Percentiles rank a stretch among this genome's conserved stretches.
These are phyloP conservation scores for Smittia sp. DNA, from an alignment of 2,888 invertebrate species.

Conservation along the genomic window DNA sequence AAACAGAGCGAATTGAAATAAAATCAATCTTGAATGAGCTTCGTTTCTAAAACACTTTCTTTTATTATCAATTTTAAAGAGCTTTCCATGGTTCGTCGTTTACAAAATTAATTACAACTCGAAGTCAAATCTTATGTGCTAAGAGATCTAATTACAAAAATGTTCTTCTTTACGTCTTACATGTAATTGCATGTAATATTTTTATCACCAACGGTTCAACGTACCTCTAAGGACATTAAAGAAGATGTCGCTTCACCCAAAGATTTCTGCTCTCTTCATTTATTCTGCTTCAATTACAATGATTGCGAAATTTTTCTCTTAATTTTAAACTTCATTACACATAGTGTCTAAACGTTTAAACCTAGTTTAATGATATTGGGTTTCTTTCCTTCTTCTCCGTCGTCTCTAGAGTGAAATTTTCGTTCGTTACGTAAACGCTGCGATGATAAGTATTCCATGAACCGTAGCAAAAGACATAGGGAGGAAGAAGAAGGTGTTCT, in stretches of 20 bases:
- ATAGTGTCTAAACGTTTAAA: slow-evolving; percentile 25
- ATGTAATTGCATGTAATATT: slow-evolving; percentile 23
- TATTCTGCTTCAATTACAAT: slow-evolving; percentile 6
- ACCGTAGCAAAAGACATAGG: background rate
- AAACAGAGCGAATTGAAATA: background rate
- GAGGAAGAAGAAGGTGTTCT: background rate
- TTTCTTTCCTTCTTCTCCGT: background rate
- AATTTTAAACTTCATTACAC: slow-evolving; percentile 17
- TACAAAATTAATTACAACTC: slow-evolving; percentile 27
- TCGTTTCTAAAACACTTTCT: slow-evolving; percentile 13
- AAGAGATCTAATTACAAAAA: slow-evolving; percentile 18
- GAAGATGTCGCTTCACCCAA: background rate
- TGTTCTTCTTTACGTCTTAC: slow-evolving; percentile 14
- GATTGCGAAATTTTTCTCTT: slow-evolving; percentile 18
- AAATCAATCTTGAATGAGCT: background rate
- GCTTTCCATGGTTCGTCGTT: background rate
- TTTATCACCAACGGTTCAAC: slow-evolving; percentile 7
- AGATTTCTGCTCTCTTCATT: background rate
- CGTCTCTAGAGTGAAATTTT: background rate
- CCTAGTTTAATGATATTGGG: slow-evolving; percentile 10
- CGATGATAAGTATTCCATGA: background rate
- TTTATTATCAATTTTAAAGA: slow-evolving; percentile 28
- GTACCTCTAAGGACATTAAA: background rate
- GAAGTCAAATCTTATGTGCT: slow-evolving; percentile 23
- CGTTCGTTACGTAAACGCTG: background rate